Conservation (phyloP, 2,797 vertebrate genomes). For the Neopelma chrysocephalum region DNA sequence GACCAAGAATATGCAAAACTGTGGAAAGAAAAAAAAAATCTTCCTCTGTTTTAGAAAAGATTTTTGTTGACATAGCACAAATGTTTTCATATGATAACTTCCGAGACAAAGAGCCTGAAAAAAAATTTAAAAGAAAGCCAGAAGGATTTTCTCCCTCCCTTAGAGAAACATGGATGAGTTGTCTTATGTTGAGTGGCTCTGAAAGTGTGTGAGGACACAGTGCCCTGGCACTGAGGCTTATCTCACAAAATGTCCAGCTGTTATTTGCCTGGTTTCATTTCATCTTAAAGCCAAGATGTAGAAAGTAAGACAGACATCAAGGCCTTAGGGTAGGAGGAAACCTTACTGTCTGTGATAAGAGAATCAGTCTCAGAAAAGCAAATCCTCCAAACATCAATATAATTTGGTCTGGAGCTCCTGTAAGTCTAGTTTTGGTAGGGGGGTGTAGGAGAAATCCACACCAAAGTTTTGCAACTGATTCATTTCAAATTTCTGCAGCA, state of each 20-base stretch:
- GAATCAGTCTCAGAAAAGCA: not conserved
- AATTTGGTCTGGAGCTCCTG: not conserved
- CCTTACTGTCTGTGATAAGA: not conserved
- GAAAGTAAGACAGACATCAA: not conserved
- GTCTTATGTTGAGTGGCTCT: not conserved
- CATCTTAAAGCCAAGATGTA: not conserved
- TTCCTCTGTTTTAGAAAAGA: not conserved
- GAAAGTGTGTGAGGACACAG: not conserved
- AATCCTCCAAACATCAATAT: not conserved
- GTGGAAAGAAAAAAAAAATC: not conserved
- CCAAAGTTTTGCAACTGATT: not conserved
- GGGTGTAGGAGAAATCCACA: not conserved
- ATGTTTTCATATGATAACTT: not conserved
- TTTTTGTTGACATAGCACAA: not conserved
- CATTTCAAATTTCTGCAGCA: not conserved
- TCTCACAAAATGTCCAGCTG: not conserved
- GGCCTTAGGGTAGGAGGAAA: not conserved
- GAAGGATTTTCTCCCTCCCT: not conserved
- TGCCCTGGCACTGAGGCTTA: not conserved
- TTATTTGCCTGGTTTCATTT: not conserved
- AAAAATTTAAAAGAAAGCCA: not conserved
- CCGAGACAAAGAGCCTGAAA: not conserved
- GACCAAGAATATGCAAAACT: not conserved
- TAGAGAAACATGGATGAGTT: not conserved
- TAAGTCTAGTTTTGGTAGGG: not conserved